A percentile compares a stretch with the other conserved stretches of the same genome.
Conservation (phyloP, 2,797 vertebrate genomes). For the Falco columbarius region DNA sequence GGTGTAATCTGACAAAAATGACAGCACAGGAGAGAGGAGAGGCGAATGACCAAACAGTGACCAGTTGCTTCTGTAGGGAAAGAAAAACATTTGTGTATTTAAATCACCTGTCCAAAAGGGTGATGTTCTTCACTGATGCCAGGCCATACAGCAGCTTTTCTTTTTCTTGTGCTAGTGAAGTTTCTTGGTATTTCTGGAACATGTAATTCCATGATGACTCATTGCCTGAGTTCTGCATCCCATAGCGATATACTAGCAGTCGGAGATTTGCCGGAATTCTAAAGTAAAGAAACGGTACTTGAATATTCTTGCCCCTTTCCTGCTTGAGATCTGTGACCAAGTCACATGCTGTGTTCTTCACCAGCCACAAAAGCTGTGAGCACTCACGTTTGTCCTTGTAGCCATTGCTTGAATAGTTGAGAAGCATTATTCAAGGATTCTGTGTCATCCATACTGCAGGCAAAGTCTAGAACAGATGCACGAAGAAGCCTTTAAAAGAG, state of each 20-base stretch:
- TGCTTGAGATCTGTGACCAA: not conserved
- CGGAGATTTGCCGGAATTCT: conserved; percentile 88
- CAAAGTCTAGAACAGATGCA: conserved; percentile 83
- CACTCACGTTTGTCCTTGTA: conserved; percentile 70
- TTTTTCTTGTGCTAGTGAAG: conserved; percentile 93
- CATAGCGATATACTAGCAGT: conserved; percentile 90
- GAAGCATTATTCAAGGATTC: conserved; percentile 78
- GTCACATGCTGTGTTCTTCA: not conserved
- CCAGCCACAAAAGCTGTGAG: not conserved
- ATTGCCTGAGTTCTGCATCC: conserved; percentile 87
- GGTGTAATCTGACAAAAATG: not conserved
- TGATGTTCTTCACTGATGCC: conserved; percentile 84
- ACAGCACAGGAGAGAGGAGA: not conserved
- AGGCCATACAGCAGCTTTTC: conserved; percentile 94
- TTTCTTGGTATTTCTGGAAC: conserved; percentile 83
- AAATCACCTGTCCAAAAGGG: conserved; percentile 82
- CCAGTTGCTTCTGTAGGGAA: not conserved
- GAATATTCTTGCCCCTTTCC: not conserved
- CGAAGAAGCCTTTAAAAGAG: conserved; percentile 85
- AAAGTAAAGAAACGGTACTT: conserved; percentile 47
- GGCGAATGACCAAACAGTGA: not conserved
- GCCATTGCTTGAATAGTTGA: conserved; percentile 82
- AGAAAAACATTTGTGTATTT: not conserved
- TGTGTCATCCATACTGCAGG: conserved; percentile 85
- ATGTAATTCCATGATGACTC: conserved; percentile 83